Conservation (phyloP, 2,888 invertebrate species). For the Drosophila ezoana region DNA sequence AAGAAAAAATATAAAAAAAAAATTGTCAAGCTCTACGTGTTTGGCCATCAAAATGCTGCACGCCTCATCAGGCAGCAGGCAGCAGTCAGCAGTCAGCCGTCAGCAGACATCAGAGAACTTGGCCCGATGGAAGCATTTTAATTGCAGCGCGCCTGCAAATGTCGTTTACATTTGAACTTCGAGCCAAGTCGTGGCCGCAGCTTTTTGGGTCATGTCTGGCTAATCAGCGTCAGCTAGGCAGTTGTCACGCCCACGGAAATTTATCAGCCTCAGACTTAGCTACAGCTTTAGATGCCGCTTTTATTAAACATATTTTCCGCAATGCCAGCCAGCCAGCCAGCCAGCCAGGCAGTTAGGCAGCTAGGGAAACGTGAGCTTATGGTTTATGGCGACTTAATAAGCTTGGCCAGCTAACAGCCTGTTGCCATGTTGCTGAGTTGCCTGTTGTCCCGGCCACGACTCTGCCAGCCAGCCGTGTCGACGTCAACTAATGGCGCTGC, state of each 20-base stretch:
- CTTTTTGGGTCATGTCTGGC: slow-evolving; percentile 74
- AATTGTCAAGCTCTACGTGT: slow-evolving; percentile 75
- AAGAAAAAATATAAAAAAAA: slow-evolving; percentile 21
- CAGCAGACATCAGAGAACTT: slow-evolving; percentile 37
- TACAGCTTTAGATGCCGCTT: slow-evolving; percentile 63
- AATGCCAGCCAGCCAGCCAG: slow-evolving; percentile 18
- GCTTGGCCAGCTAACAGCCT: slow-evolving; percentile 60
- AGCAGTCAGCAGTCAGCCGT: slow-evolving; percentile 2
- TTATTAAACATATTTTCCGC: slow-evolving; percentile 71
- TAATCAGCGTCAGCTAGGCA: slow-evolving; percentile 59
- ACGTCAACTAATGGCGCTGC: slow-evolving; percentile 64
- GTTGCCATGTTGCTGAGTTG: slow-evolving; percentile 46
- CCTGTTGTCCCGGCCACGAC: slow-evolving; percentile 44
- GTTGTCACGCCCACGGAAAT: slow-evolving; percentile 70
- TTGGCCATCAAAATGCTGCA: slow-evolving; percentile 75
- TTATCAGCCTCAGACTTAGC: slow-evolving; percentile 59
- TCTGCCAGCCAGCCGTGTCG: slow-evolving; percentile 46
- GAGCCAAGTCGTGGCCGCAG: slow-evolving; percentile 50
- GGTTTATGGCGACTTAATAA: slow-evolving; percentile 78
- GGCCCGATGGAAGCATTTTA: slow-evolving; percentile 62
- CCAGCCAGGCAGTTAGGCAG: slow-evolving; percentile 15
- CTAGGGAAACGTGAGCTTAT: slow-evolving; percentile 75
- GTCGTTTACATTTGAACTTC: slow-evolving; percentile 76
- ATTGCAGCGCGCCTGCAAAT: slow-evolving; percentile 65
- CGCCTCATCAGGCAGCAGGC: slow-evolving; percentile 63